Conservation (phyloP, 2,888 invertebrate genomes). For the Rotaria sp. region DNA sequence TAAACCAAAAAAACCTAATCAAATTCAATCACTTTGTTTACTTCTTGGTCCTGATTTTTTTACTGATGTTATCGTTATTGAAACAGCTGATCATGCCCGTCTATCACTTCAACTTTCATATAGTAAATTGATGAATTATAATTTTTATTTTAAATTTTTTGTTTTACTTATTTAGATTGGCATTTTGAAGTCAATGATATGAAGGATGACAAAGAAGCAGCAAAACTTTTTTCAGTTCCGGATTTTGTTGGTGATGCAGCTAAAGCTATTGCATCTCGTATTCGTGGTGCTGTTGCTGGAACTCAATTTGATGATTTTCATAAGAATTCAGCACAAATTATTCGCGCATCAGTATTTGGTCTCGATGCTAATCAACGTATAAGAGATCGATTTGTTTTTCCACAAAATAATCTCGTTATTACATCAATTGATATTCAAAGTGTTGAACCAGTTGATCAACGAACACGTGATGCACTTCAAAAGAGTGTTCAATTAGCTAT, state of each 20-base stretch:
- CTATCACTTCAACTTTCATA: too few species aligned
- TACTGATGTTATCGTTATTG: conserved; percentile 58
- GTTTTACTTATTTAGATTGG: conserved; percentile 49
- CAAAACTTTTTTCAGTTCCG: conserved; percentile 58
- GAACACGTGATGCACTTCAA: conserved; percentile 58
- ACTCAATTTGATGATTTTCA: conserved; percentile 59
- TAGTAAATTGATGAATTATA: too few species aligned
- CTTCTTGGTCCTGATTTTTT: conserved; percentile 59
- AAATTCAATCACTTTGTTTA: neutral
- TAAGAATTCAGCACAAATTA: conserved; percentile 58
- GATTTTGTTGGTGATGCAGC: conserved; percentile 58
- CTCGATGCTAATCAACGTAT: conserved; percentile 55
- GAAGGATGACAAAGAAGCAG: conserved; percentile 48
- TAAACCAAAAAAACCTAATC: too few species aligned
- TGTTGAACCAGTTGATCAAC: conserved; percentile 59
- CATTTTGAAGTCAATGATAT: conserved; percentile 54
- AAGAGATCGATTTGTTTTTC: conserved; percentile 49
- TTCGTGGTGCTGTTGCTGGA: conserved; percentile 57
- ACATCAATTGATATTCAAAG: conserved; percentile 59
- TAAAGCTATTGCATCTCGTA: conserved; percentile 58
- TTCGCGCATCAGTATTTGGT: conserved; percentile 58
- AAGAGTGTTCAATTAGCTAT: conserved; percentile 60
- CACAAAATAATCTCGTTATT: conserved; percentile 54
- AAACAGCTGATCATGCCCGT: conserved; percentile 58
- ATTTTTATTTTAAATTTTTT: too few species aligned